Evolutionary conservation across 2,797 vertebrate species (phyloP).

Genomic region (Prionace glauca): DNA sequence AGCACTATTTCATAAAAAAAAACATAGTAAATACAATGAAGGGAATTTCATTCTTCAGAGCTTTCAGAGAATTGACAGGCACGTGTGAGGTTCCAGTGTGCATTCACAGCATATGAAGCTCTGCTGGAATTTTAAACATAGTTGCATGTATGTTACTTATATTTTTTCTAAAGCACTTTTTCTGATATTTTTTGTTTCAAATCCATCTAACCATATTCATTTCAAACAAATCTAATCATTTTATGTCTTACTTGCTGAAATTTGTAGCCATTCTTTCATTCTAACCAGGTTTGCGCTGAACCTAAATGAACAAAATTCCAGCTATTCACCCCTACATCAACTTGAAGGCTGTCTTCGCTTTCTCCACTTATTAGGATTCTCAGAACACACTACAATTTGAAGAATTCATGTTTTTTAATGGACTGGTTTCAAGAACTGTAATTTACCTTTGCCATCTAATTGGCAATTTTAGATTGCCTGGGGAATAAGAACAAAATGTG

Average conservation of each 20-base stretch:
- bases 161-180: neutral
- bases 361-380: conserved; percentile 12
- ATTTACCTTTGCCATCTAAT: conserved; percentile 26
- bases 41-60: neutral
- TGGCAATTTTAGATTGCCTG: conserved; percentile 23
- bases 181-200: neutral
- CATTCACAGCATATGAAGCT: neutral
- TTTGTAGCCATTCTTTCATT: neutral
- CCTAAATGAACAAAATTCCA: neutral
- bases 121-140: neutral
- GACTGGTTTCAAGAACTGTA: neutral
- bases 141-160: neutral
- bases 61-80: neutral
- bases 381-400: neutral
- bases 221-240: neutral
- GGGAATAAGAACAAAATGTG: conserved; percentile 25
- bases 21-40: neutral
- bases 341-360: neutral
- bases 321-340: neutral
- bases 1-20: neutral
- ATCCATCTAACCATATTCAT: neutral
- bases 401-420: conserved; percentile 33
- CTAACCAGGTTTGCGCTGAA: neutral
- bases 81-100: neutral
- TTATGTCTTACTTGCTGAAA: neutral